Conservation (phyloP, 2,888 invertebrate species). For the Creontiades dilutus region DNA sequence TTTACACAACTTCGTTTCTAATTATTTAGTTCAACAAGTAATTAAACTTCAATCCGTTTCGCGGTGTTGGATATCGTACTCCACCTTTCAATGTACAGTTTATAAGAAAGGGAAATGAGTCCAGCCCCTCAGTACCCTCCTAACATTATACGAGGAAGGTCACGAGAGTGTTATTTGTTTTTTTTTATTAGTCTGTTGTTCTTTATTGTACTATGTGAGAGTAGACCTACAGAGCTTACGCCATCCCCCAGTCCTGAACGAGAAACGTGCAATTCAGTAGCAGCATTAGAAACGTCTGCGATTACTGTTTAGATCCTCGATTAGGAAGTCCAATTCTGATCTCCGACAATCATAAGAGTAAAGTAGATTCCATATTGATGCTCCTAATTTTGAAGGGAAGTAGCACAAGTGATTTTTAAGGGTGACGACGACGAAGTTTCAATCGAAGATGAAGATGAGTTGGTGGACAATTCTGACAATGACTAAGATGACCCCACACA, state of each 20-base stretch:
- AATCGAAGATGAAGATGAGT: too few relatives aligned
- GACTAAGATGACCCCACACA: too few relatives aligned
- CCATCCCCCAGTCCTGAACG: not conserved
- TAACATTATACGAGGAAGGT: not conserved
- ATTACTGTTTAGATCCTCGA: too few relatives aligned
- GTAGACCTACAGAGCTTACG: not conserved
- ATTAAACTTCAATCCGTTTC: constrained; percentile 12
- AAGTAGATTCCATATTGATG: not conserved
- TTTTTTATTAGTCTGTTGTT: not conserved
- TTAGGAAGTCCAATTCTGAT: too few relatives aligned
- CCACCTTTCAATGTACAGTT: not conserved
- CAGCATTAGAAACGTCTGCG: not conserved
- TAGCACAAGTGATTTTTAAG: constrained; percentile 8
- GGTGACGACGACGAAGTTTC: constrained; percentile 5
- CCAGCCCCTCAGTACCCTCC: constrained; percentile 20
- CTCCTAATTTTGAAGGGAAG: constrained; percentile 19
- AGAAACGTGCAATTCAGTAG: constrained; percentile 30
- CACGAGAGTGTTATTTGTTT: not conserved
- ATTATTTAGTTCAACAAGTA: too few relatives aligned
- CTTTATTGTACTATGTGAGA: not conserved
- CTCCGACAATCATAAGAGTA: not conserved
- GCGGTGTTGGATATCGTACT: constrained; percentile 13
- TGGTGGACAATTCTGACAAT: too few relatives aligned
- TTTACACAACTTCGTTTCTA: too few relatives aligned
- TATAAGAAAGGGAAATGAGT: not conserved